Evolutionary conservation across 2,888 invertebrate genomes (phyloP).

Genomic region (Drosophila ustulata): DNA sequence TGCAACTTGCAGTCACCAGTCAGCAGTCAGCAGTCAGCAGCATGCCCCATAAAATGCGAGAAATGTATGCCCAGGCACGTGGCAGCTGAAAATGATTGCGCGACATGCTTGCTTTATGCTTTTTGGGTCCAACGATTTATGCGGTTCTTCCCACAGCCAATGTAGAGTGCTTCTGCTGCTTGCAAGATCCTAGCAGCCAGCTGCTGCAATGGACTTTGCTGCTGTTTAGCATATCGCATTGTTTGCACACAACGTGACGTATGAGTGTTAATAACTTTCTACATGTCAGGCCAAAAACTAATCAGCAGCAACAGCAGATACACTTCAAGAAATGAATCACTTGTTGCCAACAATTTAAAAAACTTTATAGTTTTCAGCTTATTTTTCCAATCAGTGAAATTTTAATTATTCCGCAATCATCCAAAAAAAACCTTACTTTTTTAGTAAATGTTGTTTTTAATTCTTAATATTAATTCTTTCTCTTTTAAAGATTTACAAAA

Average conservation of each 20-base stretch:
- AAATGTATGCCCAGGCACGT: constrained; percentile 78
- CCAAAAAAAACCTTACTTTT: no score
- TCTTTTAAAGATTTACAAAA: no score
- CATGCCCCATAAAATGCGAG: constrained; percentile 72
- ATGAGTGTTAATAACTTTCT: constrained; percentile 65
- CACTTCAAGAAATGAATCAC: constrained; percentile 6
- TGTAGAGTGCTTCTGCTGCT: constrained; percentile 16
- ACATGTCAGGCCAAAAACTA: constrained; percentile 49
- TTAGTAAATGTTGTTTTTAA: no score
- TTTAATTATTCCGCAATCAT: no score
- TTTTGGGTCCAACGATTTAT: constrained; percentile 74
- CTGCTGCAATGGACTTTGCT: constrained; percentile 10
- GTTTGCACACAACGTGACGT: constrained; percentile 57
- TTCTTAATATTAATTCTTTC: no score
- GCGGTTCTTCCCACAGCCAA: constrained; percentile 33
- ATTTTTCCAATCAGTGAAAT: no score
- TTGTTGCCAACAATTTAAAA: neutral
- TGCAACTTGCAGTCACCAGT: constrained; percentile 23
- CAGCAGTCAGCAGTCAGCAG: constrained; percentile 27
- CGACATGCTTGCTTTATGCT: constrained; percentile 83
- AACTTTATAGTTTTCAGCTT: no score
- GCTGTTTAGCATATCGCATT: constrained; percentile 52
- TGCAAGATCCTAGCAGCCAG: constrained; percentile 18
- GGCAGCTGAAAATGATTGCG: constrained; percentile 84
- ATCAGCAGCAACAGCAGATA: constrained; percentile 37